Evolutionary conservation across 1,140 invertebrate genomes (phyloP).

Genomic region (Amyelois transitella): DNA sequence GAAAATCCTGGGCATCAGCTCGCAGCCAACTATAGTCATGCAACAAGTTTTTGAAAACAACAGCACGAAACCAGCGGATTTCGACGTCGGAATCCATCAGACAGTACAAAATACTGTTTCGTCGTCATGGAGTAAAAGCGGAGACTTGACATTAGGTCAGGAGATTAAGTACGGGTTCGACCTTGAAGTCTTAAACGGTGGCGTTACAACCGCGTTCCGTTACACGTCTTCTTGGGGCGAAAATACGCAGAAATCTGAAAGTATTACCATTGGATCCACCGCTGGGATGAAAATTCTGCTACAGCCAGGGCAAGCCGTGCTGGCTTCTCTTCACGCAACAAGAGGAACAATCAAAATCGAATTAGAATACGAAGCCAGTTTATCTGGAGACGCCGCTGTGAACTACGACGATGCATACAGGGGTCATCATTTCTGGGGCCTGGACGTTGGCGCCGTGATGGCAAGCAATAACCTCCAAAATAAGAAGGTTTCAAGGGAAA

Average conservation of each 20-base stretch:
- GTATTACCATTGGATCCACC: constrained; percentile 19
- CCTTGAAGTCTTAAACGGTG: neutral
- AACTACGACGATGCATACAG: constrained; percentile 26
- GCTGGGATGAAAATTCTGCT: constrained; percentile 20
- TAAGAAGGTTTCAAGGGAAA: constrained; percentile 15
- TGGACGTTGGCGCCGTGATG: constrained; percentile 26
- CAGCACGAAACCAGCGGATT: constrained; percentile 15
- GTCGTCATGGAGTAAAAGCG: constrained; percentile 22
- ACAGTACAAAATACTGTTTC: constrained; percentile 19
- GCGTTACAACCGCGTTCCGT: constrained; percentile 5
- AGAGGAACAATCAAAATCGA: constrained; percentile 18
- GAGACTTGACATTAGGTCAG: constrained; percentile 8
- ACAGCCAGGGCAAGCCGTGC: constrained; percentile 23
- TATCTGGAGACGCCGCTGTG: constrained; percentile 26
- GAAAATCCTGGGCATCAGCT: constrained; percentile 14
- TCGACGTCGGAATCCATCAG: constrained; percentile 19
- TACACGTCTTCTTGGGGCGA: constrained; percentile 28
- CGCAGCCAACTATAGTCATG: constrained; percentile 15
- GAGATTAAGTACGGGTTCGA: constrained; percentile 16
- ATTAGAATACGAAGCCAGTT: constrained; percentile 32
- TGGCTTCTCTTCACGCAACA: constrained; percentile 22
- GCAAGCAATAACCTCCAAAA: constrained; percentile 12
- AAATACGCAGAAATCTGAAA: constrained; percentile 16
- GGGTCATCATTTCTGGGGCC: constrained; percentile 36
- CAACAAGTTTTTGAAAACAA: constrained; percentile 20